Conservation (phyloP, 1,140 invertebrate genomes). For the Drosophila sproati region DNA sequence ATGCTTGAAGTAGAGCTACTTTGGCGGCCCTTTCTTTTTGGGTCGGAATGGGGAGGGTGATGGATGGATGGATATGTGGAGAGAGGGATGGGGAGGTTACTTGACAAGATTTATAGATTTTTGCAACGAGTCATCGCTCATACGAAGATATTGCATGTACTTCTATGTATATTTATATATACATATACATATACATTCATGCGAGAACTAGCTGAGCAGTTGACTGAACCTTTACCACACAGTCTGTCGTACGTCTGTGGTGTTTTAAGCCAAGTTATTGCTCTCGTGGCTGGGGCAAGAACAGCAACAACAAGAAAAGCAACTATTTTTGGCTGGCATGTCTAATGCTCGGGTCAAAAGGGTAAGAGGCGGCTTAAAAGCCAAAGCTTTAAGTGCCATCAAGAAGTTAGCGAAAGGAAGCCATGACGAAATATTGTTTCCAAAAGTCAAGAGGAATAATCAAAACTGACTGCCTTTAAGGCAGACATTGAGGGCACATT, state of each 20-base stretch:
- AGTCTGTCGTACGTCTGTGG: slow-evolving; percentile 31
- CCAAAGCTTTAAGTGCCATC: slow-evolving; percentile 42
- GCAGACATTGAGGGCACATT: slow-evolving; percentile 8
- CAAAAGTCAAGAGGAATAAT: slow-evolving; percentile 25
- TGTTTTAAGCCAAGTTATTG: slow-evolving; percentile 32
- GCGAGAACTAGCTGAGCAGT: slow-evolving; percentile 29
- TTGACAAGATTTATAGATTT: slow-evolving; percentile 75
- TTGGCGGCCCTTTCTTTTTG: neutral
- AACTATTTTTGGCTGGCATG: slow-evolving; percentile 51
- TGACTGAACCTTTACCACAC: slow-evolving; percentile 44
- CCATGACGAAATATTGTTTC: slow-evolving; percentile 41
- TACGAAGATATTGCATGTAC: slow-evolving; percentile 21
- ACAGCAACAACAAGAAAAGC: neutral
- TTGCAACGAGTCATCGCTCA: slow-evolving; percentile 68
- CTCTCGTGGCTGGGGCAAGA: slow-evolving; percentile 18
- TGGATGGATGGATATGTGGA: no score
- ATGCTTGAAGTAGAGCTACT: slow-evolving; percentile 4
- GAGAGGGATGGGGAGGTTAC: slow-evolving; percentile 2
- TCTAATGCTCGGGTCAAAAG: slow-evolving; percentile 47
- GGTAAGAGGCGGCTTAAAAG: slow-evolving; percentile 42
- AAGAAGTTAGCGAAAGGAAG: slow-evolving; percentile 37
- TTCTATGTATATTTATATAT: neutral
- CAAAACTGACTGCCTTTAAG: slow-evolving; percentile 31
- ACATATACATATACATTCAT: slow-evolving; percentile 26
- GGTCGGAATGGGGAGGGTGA: neutral